Percentiles rank a stretch among this genome's conserved stretches.
These are phyloP conservation scores for Rhizoglyphus robini DNA, from an alignment of 1,140 invertebrate genomes.

Conservation along the genomic window DNA sequence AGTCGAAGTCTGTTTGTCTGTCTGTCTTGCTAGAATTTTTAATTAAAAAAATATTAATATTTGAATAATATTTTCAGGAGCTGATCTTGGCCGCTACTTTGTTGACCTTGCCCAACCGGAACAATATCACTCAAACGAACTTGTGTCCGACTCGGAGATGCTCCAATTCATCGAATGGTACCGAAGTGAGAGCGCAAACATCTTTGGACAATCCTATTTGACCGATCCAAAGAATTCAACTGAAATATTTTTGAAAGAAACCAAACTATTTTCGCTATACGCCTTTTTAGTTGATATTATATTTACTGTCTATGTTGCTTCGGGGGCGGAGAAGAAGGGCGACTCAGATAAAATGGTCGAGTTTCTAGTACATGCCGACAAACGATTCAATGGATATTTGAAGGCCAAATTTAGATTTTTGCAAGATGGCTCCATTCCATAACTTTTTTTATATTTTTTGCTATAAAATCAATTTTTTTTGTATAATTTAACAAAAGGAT, in stretches of 20 bases:
- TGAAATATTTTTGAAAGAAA: neutral
- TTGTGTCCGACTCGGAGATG: neutral
- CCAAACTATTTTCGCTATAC: neutral
- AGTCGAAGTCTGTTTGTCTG: too few species aligned
- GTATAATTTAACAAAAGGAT: too few species aligned
- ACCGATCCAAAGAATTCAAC: neutral
- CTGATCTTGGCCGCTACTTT: neutral
- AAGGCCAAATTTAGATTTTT: neutral
- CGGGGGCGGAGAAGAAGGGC: neutral
- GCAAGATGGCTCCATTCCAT: neutral
- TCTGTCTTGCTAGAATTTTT: too few species aligned
- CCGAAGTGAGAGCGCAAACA: neutral
- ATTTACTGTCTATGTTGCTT: neutral
- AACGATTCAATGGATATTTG: neutral
- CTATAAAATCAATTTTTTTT: too few species aligned
- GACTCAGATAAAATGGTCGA: neutral
- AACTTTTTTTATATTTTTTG: too few species aligned
- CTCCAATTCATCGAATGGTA: neutral
- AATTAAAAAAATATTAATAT: too few species aligned
- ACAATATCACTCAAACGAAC: neutral
- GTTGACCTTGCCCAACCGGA: neutral
- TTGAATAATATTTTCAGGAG: too few species aligned
- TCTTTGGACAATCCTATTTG: neutral
- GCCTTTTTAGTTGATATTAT: neutral
- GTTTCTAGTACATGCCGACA: neutral